These are phyloP conservation scores for Trachurus trachurus DNA, from an alignment of 2,797 vertebrate species.

Conservation along the genomic window DNA sequence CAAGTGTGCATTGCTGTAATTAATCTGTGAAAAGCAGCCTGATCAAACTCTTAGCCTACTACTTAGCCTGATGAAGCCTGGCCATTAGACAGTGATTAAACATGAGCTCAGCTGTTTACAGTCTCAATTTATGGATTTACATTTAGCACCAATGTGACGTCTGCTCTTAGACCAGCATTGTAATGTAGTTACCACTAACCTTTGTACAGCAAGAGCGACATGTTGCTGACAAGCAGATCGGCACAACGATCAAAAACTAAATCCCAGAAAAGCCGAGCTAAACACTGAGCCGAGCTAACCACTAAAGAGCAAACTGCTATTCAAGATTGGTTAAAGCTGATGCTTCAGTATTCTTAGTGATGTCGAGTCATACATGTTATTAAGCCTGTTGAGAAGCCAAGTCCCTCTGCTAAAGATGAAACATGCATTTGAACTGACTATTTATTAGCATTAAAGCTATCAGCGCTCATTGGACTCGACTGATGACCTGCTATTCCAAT, in stretches of 20 bases:
- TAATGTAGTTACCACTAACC: slow-evolving; percentile 20
- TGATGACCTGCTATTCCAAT: neutral
- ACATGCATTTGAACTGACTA: neutral
- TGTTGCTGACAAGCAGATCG: slow-evolving; percentile 24
- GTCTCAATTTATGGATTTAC: slow-evolving; percentile 59
- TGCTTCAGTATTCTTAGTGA: slow-evolving; percentile 10
- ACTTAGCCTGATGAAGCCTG: slow-evolving; percentile 54
- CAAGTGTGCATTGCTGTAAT: slow-evolving; percentile 21
- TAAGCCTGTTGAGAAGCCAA: neutral
- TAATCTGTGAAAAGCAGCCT: slow-evolving; percentile 22
- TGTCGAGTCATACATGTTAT: slow-evolving; percentile 5
- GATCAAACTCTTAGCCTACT: slow-evolving; percentile 18
- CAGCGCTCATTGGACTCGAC: neutral
- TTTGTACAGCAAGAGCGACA: slow-evolving; percentile 16
- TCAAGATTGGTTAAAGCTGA: neutral
- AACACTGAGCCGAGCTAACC: neutral
- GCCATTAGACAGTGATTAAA: slow-evolving; percentile 61
- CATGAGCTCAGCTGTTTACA: slow-evolving; percentile 57
- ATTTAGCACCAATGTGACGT: slow-evolving; percentile 50
- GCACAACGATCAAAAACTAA: neutral
- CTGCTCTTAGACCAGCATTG: neutral
- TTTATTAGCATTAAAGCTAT: neutral
- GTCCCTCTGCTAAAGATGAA: neutral
- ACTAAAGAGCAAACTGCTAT: slow-evolving; percentile 4
- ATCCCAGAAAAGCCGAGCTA: neutral